phyloP scores from a whole-genome alignment of 1,140 invertebrate genomes.

The Tenebrio molitor region DNA sequence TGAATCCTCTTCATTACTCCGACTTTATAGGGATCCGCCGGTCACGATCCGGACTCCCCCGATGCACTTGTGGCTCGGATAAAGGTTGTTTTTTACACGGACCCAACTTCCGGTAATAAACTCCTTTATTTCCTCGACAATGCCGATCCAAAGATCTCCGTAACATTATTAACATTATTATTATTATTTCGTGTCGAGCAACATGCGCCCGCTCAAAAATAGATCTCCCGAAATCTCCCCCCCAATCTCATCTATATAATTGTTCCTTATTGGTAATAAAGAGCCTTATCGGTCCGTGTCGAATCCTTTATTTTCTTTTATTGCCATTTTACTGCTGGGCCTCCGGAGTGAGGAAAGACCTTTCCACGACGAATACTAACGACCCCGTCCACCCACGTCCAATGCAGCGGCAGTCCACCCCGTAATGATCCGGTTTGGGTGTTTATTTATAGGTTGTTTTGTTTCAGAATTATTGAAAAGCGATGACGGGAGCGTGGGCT shows the following conservation, averaged over 20 bases:
- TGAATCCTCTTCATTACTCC: neutral
- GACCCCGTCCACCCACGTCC: too few relatives aligned
- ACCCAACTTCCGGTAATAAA: neutral
- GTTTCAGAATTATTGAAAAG: slow-evolving; percentile 45
- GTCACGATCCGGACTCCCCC: too few relatives aligned
- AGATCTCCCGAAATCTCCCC: slow-evolving; percentile 5
- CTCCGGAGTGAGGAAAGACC: neutral
- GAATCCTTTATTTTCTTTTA: slow-evolving; percentile 36
- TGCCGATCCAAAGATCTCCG: too few relatives aligned
- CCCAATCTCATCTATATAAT: slow-evolving; percentile 35
- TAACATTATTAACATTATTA: too few relatives aligned
- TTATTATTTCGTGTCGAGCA: slow-evolving; percentile 5
- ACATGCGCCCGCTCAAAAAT: neutral
- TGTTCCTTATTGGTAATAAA: slow-evolving; percentile 34
- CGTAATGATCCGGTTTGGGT: neutral
- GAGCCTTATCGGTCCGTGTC: slow-evolving; percentile 14
- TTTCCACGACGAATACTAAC: neutral
- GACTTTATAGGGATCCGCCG: neutral
- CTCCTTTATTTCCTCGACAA: neutral
- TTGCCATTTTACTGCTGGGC: slow-evolving; percentile 5
- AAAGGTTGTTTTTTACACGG: too few relatives aligned
- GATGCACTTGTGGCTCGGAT: slow-evolving; percentile 1
- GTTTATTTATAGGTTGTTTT: slow-evolving; percentile 17
- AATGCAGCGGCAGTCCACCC: neutral
- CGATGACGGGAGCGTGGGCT: slow-evolving; percentile 54